Base-by-base conservation (phyloP, 2,888 invertebrate genomes). In the Melinaea marsaeus region DNA sequence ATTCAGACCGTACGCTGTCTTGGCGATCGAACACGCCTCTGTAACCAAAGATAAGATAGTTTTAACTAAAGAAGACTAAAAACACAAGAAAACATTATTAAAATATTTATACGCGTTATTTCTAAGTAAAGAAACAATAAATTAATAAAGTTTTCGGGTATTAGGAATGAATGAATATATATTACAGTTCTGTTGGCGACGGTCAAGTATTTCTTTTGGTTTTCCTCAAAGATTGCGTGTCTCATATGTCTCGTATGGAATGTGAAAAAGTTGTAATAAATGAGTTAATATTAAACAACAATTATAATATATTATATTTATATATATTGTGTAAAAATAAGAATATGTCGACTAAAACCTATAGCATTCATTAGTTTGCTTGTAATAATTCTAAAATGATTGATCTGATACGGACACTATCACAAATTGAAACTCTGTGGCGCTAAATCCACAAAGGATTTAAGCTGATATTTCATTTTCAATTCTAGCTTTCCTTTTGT, bases 1-100 rank as follows among this genome's bases (percentile, higher is more conserved):
- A 97, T 82, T 97, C 97, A 2, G 96, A 96, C 59, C 97, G 93
- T 69, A 97, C 92, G 83, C 96, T 96, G 88, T 97, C 97, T 90
- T 97, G 97, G 13, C 97, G 93, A 84, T 97, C 96, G 80, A 96
- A 96, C 74, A 95, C 94, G 64, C 95, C 95, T 79, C 96, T 97
- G 92, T 56, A 87, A 90, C 57, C 64, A 66, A 68, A 57, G n/a
- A 32, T 57, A 51, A 46, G 32, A 7, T 9, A 32, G 2, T 51
- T 51, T 42, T 9, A 42, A 3, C 11, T 42, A 42, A 3, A 37
- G 37, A 37, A 37, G 37, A 37, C 4, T 2, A 9, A 42, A 42
- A 3, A 9, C 3, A 42, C 42, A 3, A 42, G 3, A 42, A 42
- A 42, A 42, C 22, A 22, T 6, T 42, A 3, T 42, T 42, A 5